Evolutionary conservation across 2,113 vertebrate species (phyloP).

Genomic region (Morphnarchus princeps): DNA sequence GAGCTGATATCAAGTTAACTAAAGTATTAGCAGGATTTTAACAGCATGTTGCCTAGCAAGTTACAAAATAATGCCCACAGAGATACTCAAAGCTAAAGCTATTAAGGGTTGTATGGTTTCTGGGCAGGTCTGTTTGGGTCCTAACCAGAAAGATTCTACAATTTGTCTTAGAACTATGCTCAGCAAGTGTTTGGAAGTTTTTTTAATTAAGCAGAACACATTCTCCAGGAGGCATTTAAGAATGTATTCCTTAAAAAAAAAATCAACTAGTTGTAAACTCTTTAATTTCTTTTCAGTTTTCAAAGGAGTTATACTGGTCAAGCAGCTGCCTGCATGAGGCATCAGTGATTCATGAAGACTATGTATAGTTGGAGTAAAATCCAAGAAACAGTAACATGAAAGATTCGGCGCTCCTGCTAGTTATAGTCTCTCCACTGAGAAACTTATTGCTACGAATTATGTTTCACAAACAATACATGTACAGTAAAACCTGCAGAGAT

Average conservation of each 20-base stretch:
- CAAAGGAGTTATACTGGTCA: not conserved
- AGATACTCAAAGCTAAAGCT: not conserved
- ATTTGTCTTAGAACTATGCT: not conserved
- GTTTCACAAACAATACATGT: not conserved
- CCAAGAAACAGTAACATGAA: not conserved
- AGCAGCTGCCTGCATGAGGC: not conserved
- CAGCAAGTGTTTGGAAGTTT: not conserved
- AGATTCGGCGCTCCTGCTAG: not conserved
- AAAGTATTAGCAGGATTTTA: not conserved
- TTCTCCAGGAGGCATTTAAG: not conserved
- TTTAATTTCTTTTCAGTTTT: not conserved
- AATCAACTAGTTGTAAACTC: not conserved
- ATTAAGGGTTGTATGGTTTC: not conserved
- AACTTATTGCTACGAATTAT: not conserved
- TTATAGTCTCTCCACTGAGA: not conserved
- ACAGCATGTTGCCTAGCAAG: not conserved
- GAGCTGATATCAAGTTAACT: not conserved
- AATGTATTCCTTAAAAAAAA: not conserved
- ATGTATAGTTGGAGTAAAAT: not conserved
- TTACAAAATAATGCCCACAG: not conserved
- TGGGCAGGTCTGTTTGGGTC: not conserved
- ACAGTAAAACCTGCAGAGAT: not conserved
- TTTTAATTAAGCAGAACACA: not conserved
- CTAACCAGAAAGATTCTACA: not conserved
- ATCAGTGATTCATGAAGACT: not conserved